A percentile compares a stretch with the other conserved stretches of the same genome.
Conservation (phyloP, 2,888 invertebrate species). For the Bunonema sp. region DNA sequence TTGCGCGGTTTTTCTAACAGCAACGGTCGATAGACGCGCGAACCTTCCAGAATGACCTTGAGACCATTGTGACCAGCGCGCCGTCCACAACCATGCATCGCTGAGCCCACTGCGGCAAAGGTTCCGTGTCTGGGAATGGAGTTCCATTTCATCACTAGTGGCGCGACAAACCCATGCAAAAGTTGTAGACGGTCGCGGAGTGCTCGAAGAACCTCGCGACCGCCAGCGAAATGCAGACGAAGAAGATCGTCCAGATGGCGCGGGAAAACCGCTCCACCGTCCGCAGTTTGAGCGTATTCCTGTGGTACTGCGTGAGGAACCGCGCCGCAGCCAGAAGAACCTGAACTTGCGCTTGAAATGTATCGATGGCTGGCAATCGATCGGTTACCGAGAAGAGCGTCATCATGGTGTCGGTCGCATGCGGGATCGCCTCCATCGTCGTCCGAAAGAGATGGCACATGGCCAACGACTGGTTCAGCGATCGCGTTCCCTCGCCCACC, state of each 20-base stretch:
- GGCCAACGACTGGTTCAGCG: slow-evolving; percentile 32
- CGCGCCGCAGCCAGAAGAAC: slow-evolving; percentile 35
- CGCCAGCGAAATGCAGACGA: slow-evolving; percentile 31
- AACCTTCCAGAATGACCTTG: slow-evolving; percentile 38
- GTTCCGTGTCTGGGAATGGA: slow-evolving; percentile 30
- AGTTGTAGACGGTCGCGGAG: slow-evolving; percentile 36
- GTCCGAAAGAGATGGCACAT: slow-evolving; percentile 42
- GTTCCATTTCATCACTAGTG: not conserved
- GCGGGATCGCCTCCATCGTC: slow-evolving; percentile 37
- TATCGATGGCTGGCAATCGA: no score
- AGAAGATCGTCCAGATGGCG: slow-evolving; percentile 39
- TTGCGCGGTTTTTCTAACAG: not conserved
- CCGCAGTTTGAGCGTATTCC: slow-evolving; percentile 37
- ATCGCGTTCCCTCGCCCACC: slow-evolving; percentile 29
- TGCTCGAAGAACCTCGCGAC: slow-evolving; percentile 38
- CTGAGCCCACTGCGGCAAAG: slow-evolving; percentile 35
- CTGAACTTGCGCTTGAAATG: no score
- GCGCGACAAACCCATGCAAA: slow-evolving; percentile 32
- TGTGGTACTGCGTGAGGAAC: slow-evolving; percentile 40
- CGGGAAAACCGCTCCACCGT: slow-evolving; percentile 39
- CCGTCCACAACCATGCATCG: slow-evolving; percentile 40
- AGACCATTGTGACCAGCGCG: slow-evolving; percentile 30
- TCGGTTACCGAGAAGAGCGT: slow-evolving; percentile 35
- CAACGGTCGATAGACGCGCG: no score
- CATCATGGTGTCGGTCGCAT: slow-evolving; percentile 40